phyloP scores from a whole-genome alignment of 1,140 invertebrate genomes.

The Drosophila nasuta region DNA sequence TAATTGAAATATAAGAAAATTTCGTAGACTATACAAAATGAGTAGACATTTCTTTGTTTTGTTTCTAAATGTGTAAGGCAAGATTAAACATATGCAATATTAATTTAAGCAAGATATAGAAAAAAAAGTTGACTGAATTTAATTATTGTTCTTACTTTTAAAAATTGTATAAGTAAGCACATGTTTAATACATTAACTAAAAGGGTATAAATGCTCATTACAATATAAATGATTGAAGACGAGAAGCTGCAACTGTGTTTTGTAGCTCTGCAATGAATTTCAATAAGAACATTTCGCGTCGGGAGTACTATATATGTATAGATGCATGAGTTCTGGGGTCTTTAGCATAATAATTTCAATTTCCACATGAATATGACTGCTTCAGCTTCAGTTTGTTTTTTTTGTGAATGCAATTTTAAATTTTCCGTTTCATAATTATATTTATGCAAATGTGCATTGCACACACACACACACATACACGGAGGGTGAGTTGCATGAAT shows the following conservation, averaged over 20 bases:
- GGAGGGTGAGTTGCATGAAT: slow-evolving; percentile 41
- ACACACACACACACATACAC: slow-evolving; percentile 19
- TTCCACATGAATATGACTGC: slow-evolving; percentile 44
- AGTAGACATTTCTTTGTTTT: no score
- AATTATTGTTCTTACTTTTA: no score
- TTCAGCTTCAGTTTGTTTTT: slow-evolving; percentile 24
- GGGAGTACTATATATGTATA: background rate
- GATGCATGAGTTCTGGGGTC: background rate
- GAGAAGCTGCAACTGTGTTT: background rate
- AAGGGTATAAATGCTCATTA: background rate
- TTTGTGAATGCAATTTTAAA: slow-evolving; percentile 72
- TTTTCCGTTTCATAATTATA: slow-evolving; percentile 76
- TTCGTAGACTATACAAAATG: no score
- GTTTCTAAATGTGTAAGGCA: no score
- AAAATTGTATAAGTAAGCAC: no score
- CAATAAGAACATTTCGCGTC: background rate
- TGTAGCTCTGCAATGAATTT: slow-evolving; percentile 4
- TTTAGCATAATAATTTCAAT: slow-evolving; percentile 61
- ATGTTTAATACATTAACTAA: background rate
- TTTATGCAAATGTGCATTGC: slow-evolving; percentile 72
- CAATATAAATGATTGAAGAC: background rate
- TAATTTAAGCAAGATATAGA: no score
- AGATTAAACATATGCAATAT: no score
- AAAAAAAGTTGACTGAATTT: no score
- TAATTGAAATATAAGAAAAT: no score